Conservation (phyloP, 2,113 vertebrate species). For the Oplegnathus fasciatus region DNA sequence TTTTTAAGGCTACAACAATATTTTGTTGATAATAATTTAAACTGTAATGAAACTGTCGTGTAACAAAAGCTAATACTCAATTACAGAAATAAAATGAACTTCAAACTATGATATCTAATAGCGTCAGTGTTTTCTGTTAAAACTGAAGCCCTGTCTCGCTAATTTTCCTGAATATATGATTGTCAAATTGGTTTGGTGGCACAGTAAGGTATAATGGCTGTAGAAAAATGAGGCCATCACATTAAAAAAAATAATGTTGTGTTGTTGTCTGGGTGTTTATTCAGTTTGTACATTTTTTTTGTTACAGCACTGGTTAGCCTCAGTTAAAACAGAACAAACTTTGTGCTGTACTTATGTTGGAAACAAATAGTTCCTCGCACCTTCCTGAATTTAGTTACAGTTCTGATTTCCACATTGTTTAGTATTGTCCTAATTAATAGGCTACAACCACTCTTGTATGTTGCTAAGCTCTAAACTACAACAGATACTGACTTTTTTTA, state of each 20-base stretch:
- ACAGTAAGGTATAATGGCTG: background rate
- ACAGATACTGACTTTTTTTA: background rate
- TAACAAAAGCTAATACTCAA: slow-evolving; percentile 21
- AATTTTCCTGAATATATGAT: background rate
- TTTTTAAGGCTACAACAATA: slow-evolving; percentile 55
- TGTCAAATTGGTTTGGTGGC: background rate
- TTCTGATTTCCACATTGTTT: background rate
- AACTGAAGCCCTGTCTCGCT: background rate
- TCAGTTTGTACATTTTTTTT: background rate
- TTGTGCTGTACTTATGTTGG: too few species aligned
- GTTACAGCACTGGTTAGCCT: background rate
- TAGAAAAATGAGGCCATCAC: background rate
- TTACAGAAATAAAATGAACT: slow-evolving; percentile 57
- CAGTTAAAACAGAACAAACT: too few species aligned
- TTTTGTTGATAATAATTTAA: slow-evolving; percentile 33
- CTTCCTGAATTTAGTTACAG: background rate
- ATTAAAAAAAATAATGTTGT: background rate
- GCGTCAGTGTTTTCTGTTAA: slow-evolving; percentile 7
- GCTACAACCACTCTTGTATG: background rate
- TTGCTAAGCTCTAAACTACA: background rate
- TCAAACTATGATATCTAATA: background rate
- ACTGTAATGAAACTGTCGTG: slow-evolving; percentile 46
- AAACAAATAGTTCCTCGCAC: too few species aligned
- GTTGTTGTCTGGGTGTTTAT: background rate
- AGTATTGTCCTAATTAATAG: background rate